phyloP scores from a whole-genome alignment of 1,140 invertebrate species.

The Pseudomyrmex cubaensis region DNA sequence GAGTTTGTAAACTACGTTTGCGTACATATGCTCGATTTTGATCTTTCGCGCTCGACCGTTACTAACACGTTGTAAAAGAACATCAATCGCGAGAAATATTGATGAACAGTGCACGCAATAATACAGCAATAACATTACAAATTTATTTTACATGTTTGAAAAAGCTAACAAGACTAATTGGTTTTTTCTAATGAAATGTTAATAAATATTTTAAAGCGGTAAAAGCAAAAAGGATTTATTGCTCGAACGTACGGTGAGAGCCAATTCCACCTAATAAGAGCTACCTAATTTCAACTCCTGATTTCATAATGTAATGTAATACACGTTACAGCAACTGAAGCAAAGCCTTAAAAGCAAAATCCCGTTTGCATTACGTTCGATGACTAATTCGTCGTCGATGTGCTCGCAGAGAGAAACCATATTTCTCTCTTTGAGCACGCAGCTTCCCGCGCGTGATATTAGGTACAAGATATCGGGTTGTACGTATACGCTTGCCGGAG shows the following conservation, averaged over 20 bases:
- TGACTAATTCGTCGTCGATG: constrained; percentile 17
- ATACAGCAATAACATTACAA: no score
- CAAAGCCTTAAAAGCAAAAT: constrained; percentile 37
- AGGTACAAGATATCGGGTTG: constrained; percentile 42
- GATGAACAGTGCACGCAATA: no score
- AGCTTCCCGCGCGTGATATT: constrained; percentile 45
- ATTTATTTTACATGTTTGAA: no score
- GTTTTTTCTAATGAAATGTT: no score
- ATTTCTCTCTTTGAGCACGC: constrained; percentile 38
- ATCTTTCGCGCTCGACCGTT: not conserved
- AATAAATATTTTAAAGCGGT: no score
- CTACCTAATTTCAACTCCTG: not conserved
- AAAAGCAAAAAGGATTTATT: not conserved
- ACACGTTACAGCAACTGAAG: not conserved
- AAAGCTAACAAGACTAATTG: no score
- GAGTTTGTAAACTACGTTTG: constrained; percentile 26
- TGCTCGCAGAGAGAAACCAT: not conserved
- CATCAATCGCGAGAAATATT: no score
- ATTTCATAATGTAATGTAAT: not conserved
- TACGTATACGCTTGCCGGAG: constrained; percentile 4
- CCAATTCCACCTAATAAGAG: not conserved
- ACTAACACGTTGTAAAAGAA: not conserved
- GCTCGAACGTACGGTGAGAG: not conserved
- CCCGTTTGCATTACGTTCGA: not conserved
- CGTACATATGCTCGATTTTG: constrained; percentile 9